Evolutionary conservation across 2,113 vertebrate species (phyloP).

Genomic region (Hyperoodon ampullatus): DNA sequence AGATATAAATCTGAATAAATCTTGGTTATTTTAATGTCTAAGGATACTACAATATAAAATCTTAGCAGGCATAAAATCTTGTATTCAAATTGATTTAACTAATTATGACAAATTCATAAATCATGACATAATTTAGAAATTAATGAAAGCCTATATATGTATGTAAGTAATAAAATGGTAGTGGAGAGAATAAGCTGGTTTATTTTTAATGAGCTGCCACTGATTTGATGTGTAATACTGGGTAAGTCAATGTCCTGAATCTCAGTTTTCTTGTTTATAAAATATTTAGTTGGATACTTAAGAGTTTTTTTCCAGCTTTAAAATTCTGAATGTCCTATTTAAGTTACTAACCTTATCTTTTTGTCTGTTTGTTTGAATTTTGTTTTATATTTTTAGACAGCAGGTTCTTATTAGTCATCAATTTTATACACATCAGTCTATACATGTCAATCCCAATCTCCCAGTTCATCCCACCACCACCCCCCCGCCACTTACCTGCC

Average conservation of each 20-base stretch:
- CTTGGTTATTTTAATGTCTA: background rate
- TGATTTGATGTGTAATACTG: background rate
- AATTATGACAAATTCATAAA: background rate
- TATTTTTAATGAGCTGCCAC: background rate
- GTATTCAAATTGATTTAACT: background rate
- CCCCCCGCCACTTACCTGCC: rapidly evolving
- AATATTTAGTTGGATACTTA: background rate
- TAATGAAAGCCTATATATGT: background rate
- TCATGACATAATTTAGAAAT: background rate
- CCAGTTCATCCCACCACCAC: too few relatives aligned
- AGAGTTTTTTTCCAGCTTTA: background rate
- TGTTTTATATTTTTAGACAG: too few relatives aligned
- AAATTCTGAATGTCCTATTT: background rate
- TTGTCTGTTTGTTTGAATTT: too few relatives aligned
- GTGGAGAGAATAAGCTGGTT: background rate
- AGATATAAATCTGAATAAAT: background rate
- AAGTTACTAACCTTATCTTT: background rate
- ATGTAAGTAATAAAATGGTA: background rate
- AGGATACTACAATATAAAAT: background rate
- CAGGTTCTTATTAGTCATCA: too few relatives aligned
- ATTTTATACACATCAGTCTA: too few relatives aligned
- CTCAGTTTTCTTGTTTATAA: background rate
- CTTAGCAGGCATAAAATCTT: background rate
- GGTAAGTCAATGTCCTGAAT: background rate
- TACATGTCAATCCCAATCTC: too few relatives aligned